Evolutionary conservation across 2,113 vertebrate species (phyloP), one percentile per base, ranked within the genome.

Genomic region (Pholis gunnellus): DNA sequence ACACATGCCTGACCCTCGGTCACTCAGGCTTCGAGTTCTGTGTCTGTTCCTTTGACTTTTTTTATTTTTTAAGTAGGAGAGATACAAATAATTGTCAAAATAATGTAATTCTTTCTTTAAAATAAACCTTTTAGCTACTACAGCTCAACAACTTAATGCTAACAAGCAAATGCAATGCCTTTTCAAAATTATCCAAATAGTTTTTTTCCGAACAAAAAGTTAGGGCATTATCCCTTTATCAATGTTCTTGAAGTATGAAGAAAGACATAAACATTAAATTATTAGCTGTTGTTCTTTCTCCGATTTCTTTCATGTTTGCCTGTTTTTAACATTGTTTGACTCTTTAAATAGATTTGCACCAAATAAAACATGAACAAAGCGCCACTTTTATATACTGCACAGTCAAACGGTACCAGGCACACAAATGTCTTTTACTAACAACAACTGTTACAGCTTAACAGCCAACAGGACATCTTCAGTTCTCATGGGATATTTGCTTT

Each of bases 171-270:
- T 65, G 54, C 69, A 85, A 88, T 91, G 86, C 84, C 79, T 91
- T 91, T 57, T 81, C 66, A 36, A 72, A 87, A 78, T 63, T 61
- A 85, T 85, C 89, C 77, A 81, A 87, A 83, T 68, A 57, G 60
- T 46, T 66, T 86, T 91, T 34, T 81, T 63, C 72, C 25, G 5
- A 72, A 78, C 65, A 36, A 17, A 82, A 67, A 56, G 31, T 4
- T 25, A 57, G 82, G 83, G 74, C 87, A 87, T 84, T 83, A 86
- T 81, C 72, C 78, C 82, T 89, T 91, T 67, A 89, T 82, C 42
- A 61, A 78, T 65, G 15, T 59, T 72, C 73, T 63, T 46, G 22
- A 54, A 84, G 10, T 65, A 52, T 36, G 22, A 66, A 60, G 61
- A 70, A 63, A 42, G 17, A 42, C 59, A 31, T 17, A 15, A 46